Conservation (phyloP, 2,113 vertebrate genomes). For the Sinocyclocheilus grahami region DNA sequence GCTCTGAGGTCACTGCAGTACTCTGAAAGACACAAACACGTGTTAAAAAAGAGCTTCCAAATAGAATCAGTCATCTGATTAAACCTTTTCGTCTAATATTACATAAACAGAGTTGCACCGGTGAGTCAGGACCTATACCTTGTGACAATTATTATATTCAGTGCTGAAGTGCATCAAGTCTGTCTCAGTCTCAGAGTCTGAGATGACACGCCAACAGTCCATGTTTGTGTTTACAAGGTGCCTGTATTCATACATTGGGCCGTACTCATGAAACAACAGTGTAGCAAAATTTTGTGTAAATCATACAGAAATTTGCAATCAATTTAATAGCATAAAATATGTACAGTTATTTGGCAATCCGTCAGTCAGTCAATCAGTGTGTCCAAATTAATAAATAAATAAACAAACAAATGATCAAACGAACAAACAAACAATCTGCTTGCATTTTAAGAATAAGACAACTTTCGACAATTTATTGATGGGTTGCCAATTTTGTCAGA, state of each 20-base stretch:
- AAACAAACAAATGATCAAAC: too few relatives aligned
- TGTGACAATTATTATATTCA: neutral
- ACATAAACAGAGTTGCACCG: neutral
- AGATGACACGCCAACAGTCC: neutral
- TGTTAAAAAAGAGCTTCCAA: neutral
- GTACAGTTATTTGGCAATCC: neutral
- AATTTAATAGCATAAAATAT: neutral
- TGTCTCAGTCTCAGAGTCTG: neutral
- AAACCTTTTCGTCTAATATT: conserved; percentile 5
- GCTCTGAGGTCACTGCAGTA: neutral
- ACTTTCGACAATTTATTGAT: too few relatives aligned
- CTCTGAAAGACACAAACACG: conserved; percentile 5
- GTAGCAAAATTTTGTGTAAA: neutral
- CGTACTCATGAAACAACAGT: neutral
- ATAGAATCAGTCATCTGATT: conserved; percentile 9
- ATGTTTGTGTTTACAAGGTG: neutral
- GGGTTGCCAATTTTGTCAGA: too few relatives aligned
- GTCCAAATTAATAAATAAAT: too few relatives aligned
- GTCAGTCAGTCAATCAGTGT: too few relatives aligned
- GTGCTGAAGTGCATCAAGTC: conserved; percentile 4
- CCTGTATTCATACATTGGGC: neutral
- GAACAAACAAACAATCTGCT: too few relatives aligned
- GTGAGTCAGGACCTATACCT: neutral
- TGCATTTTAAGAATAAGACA: too few relatives aligned
- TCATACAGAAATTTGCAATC: neutral